Base-by-base conservation (phyloP, 2,888 invertebrate genomes). In the Drosophila engyochracea region DNA sequence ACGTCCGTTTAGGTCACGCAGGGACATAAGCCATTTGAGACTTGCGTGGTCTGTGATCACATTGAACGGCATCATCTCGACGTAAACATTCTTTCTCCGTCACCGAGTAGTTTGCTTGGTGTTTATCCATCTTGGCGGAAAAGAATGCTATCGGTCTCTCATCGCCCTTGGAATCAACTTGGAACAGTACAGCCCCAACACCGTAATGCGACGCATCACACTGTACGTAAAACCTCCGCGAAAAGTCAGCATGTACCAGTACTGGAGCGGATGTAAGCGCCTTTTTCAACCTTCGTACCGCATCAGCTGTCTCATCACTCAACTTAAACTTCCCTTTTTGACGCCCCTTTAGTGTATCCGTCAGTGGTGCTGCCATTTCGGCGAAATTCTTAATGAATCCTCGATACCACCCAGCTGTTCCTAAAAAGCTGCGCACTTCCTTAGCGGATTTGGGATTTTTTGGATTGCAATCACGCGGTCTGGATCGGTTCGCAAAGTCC, bases 11-110 rank as follows among this genome's bases (percentile, higher is more conserved):
- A 57, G 1, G 28, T 61, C 49, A 0, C 52, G n/a, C 14, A 51
- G 12, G 6, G n/a, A 31, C 51, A 62, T 61, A 3, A 68, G 33
- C 62, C 62, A 68, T n/a, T 61, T 60, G 9, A 57, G 30, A 6
- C 55, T 37, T 2, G 53, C 63, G 19, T 69, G 58, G n/a, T 53
- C 25, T 2, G 47, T 64, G 9, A 58, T 39, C 14, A 35, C 22
- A 9, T 28, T 30, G 28, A 59, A 33, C 22, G 16, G n/a, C 49
- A 35, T 33, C 9, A 59, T 60, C 22, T 39, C 31, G 2, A 57
- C 7, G 19, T 54, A 31, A n/a, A 1, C 58, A 58, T 53, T 58
- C 41, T 25, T 47, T 63, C 16, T 63, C 54, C 7, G 63, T 69
- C 0, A 63, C 54, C 0, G 62, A 41, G 12, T 63, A 63, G 10